phyloP scores from a whole-genome alignment of 2,797 vertebrate species.

The Oceanodroma leucorhoa region DNA sequence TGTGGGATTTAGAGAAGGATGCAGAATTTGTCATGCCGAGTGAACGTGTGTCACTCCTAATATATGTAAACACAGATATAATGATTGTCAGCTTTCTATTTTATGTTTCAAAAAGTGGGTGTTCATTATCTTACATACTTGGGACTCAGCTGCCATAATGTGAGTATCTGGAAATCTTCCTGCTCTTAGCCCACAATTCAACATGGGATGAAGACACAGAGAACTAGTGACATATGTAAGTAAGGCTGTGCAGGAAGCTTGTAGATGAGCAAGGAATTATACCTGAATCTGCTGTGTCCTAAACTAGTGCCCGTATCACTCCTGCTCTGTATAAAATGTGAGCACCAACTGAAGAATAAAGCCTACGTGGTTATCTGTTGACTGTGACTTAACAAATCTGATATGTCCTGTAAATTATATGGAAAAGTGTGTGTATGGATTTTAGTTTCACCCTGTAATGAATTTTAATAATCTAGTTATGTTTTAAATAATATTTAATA shows the following conservation, averaged over 20 bases:
- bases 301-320: neutral
- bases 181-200: neutral
- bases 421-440: neutral
- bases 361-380: neutral
- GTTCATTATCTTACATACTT: fast-evolving
- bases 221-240: neutral
- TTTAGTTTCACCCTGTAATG: neutral
- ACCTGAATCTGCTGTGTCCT: neutral
- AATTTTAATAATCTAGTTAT: neutral
- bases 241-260: neutral
- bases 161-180: neutral
- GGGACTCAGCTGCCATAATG: neutral
- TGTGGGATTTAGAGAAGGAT: neutral
- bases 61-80: neutral
- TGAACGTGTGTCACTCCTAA: fast-evolving
- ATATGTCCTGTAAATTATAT: neutral
- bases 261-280: neutral
- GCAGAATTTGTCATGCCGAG: neutral
- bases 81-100: neutral
- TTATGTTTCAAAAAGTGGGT: neutral
- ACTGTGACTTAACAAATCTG: neutral
- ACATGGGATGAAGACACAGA: neutral
- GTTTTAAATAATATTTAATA: neutral
- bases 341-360: neutral
- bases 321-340: neutral